Percentiles rank a stretch among this genome's conserved stretches.
Evolutionary conservation across 2,113 vertebrate species (phyloP).

Genomic region (Nestor notabilis): DNA sequence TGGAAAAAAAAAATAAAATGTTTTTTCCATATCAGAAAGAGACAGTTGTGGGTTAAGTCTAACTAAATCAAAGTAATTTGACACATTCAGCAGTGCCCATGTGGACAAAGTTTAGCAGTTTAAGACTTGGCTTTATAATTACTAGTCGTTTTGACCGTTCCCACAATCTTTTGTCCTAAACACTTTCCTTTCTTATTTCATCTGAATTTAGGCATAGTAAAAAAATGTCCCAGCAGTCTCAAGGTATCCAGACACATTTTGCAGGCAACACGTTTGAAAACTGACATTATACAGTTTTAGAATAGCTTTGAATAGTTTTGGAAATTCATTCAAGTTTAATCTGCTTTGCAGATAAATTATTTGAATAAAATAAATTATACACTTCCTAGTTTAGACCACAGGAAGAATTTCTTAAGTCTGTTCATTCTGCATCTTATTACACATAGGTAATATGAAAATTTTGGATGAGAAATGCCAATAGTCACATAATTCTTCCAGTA

Average conservation of each 20-base stretch:
- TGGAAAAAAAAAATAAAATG: not conserved
- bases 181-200: not conserved
- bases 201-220: not conserved
- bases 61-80: not conserved
- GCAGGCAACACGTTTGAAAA: not conserved
- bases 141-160: not conserved
- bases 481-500: not conserved
- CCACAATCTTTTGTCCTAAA: not conserved
- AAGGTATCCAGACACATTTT: not conserved
- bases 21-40: constrained; percentile 23
- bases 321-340: not conserved
- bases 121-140: not conserved
- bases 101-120: not conserved
- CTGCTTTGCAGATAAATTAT: constrained; percentile 6
- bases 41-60: not conserved
- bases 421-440: not conserved
- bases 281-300: not conserved
- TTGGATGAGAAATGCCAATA: not conserved
- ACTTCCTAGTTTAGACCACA: not conserved
- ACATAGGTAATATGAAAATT: not conserved
- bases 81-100: not conserved
- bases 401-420: not conserved
- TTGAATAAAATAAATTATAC: not conserved
- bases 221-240: not conserved
- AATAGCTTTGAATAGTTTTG: not conserved